Conservation (phyloP, 2,113 vertebrate species). For the Acrocephalus arundinaceus region DNA sequence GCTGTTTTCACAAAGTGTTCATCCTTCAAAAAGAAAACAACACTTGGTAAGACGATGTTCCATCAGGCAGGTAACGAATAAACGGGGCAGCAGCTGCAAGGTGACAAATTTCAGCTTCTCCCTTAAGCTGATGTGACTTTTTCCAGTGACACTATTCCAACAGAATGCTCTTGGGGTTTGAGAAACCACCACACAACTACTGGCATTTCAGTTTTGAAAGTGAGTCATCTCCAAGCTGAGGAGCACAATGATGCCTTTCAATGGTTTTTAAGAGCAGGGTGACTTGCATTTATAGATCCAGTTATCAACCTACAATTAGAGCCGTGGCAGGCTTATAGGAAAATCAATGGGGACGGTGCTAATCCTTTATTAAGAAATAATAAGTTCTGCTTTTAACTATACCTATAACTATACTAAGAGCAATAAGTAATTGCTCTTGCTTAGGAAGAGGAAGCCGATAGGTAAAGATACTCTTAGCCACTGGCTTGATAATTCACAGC, state of each 20-base stretch:
- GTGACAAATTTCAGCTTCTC: neutral
- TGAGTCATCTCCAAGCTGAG: constrained; percentile 11
- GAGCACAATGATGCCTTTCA: neutral
- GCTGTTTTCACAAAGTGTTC: neutral
- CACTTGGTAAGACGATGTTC: rapidly evolving
- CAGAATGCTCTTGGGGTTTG: neutral
- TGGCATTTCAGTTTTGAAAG: neutral
- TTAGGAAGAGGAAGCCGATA: neutral
- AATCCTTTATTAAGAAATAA: neutral
- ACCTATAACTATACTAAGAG: too few relatives aligned
- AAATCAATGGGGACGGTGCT: neutral
- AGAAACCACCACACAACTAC: neutral
- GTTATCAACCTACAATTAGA: neutral
- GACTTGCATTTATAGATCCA: neutral
- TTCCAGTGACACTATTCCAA: neutral
- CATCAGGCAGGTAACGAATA: neutral
- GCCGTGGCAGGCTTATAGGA: neutral
- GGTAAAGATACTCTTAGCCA: neutral
- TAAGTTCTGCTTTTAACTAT: neutral
- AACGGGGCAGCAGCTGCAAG: neutral
- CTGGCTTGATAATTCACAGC: neutral
- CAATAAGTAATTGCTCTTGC: neutral
- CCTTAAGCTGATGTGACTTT: neutral
- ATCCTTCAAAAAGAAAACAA: neutral
- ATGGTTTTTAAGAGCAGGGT: neutral